phyloP scores from a whole-genome alignment of 2,113 vertebrate genomes.

The Hemibagrus wyckioides region DNA sequence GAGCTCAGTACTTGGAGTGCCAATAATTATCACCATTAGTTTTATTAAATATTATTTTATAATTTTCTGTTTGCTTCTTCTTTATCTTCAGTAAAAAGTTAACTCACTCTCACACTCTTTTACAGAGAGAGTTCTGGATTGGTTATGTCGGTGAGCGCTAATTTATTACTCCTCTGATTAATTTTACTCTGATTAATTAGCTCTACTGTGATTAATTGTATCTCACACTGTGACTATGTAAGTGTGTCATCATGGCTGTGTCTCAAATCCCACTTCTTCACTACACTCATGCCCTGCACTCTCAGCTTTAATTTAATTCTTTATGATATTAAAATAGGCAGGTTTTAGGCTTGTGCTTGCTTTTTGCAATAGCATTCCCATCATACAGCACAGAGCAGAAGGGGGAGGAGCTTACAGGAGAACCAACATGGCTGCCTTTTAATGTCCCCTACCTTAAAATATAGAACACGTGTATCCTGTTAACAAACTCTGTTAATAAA shows the following conservation, averaged over 20 bases:
- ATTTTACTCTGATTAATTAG: neutral
- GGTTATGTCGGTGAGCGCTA: slow-evolving; percentile 53
- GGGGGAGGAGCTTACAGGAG: neutral
- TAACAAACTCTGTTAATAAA: too few relatives aligned
- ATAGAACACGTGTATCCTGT: neutral
- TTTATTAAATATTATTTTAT: neutral
- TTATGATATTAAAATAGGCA: too few relatives aligned
- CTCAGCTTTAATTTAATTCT: neutral
- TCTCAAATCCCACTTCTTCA: neutral
- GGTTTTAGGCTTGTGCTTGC: neutral
- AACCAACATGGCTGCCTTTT: neutral
- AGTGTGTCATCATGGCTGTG: neutral
- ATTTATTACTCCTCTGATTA: neutral
- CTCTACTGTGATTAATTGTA: neutral
- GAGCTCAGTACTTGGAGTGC: neutral
- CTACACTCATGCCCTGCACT: neutral
- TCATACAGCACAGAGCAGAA: neutral
- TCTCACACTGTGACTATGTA: too few relatives aligned
- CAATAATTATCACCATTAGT: neutral
- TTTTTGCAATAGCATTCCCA: neutral
- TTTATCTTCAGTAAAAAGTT: neutral
- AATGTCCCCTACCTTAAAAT: neutral
- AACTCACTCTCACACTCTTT: neutral
- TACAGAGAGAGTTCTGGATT: slow-evolving; percentile 59
- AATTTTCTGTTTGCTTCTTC: neutral